These are phyloP conservation scores for Halictus ligatus DNA, from an alignment of 2,888 invertebrate species.

Conservation along the genomic window DNA sequence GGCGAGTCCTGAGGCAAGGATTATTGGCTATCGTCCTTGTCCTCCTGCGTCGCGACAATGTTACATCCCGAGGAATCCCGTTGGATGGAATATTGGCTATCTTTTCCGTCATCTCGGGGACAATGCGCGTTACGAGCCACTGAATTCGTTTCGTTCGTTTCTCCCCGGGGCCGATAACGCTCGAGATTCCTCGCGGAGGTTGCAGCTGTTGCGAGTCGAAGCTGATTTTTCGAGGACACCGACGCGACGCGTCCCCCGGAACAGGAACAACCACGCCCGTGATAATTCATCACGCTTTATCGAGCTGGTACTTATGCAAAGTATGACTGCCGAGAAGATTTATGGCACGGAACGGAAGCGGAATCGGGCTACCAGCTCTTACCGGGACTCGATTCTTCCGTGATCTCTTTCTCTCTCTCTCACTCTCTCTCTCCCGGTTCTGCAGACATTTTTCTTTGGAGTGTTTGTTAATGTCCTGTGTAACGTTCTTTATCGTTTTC, in stretches of 20 bases:
- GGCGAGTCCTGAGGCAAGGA: neutral
- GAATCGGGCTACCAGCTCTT: neutral
- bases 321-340: conserved; percentile 33
- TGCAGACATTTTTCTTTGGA: neutral
- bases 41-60: conserved; percentile 11
- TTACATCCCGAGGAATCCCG: conserved; percentile 10
- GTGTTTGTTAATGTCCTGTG: neutral
- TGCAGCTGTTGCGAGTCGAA: conserved; percentile 2
- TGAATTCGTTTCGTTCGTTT: conserved; percentile 23
- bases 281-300: conserved; percentile 51
- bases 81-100: conserved; percentile 26
- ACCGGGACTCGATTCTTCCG: neutral
- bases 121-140: conserved; percentile 13
- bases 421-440: neutral
- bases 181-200: neutral
- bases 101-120: conserved; percentile 13
- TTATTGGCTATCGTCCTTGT: conserved; percentile 44
- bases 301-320: conserved; percentile 39
- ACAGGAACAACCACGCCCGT: conserved; percentile 43
- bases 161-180: neutral
- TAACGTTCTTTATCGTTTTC: neutral
- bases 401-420: neutral
- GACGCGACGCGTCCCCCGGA: neutral
- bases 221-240: conserved; percentile 3
- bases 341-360: conserved; percentile 17